Evolutionary conservation across 2,113 vertebrate genomes (phyloP).

Genomic region (Hippocampus abdominalis): DNA sequence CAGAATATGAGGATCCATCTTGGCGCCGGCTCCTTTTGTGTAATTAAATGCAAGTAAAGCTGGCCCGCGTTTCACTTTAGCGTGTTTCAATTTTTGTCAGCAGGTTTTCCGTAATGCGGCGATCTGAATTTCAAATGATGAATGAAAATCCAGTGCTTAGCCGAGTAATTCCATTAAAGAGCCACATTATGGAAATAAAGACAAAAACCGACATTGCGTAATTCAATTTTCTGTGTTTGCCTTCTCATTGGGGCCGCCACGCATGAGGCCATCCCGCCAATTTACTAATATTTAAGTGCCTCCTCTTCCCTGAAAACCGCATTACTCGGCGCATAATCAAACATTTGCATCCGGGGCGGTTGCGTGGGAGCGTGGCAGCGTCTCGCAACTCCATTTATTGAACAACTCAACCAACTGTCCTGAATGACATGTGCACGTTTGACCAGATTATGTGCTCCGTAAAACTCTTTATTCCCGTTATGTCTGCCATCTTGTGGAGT

Average conservation of each 20-base stretch:
- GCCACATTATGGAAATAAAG: constrained; percentile 78
- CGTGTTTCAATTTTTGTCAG: constrained; percentile 83
- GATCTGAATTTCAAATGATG: constrained; percentile 92
- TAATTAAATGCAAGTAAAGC: constrained; percentile 75
- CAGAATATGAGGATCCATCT: constrained; percentile 47
- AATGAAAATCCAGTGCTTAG: constrained; percentile 78
- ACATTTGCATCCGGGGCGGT: background rate
- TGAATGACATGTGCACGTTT: background rate
- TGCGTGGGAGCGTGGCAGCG: background rate
- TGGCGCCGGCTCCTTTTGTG: constrained; percentile 32
- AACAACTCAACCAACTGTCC: background rate
- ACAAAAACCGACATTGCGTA: constrained; percentile 75
- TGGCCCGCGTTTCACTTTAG: constrained; percentile 71
- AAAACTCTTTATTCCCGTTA: background rate
- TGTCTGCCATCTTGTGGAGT: background rate
- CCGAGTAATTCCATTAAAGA: constrained; percentile 81
- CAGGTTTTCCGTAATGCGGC: constrained; percentile 79
- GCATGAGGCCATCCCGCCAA: constrained; percentile 66
- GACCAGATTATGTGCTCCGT: background rate
- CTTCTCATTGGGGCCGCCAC: constrained; percentile 58
- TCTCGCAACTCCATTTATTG: background rate
- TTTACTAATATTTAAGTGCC: constrained; percentile 76
- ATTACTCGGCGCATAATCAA: constrained; percentile 32
- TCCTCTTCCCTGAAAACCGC: constrained; percentile 67
- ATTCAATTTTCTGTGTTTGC: constrained; percentile 72